Evolutionary conservation across 92 coral and sea anemone genomes (phyloP).

Genomic region (Zoanthus gigantus): DNA sequence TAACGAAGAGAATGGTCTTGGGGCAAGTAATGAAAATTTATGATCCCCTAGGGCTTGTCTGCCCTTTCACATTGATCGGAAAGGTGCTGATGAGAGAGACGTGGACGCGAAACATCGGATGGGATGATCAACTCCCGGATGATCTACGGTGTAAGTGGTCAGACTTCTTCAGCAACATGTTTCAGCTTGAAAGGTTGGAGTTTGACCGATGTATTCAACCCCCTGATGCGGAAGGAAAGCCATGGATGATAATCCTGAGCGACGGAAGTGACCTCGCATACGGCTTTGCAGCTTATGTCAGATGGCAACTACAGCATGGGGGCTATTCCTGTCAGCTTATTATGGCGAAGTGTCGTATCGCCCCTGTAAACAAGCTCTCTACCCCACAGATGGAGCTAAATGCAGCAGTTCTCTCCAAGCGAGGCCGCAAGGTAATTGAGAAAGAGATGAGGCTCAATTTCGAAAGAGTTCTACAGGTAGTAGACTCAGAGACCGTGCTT

Average conservation of each 20-base stretch:
- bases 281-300: constrained; percentile 27
- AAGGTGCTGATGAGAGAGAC: constrained; percentile 28
- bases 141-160: constrained; percentile 47
- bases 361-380: constrained; percentile 62
- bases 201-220: too few relatives aligned
- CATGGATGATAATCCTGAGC: constrained; percentile 67
- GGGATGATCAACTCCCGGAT: neutral
- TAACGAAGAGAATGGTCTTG: too few relatives aligned
- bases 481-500: constrained; percentile 77
- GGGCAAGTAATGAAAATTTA: constrained; percentile 48
- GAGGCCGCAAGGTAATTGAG: neutral
- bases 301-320: constrained; percentile 67
- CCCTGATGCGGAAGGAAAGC: constrained; percentile 43
- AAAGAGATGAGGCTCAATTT: constrained; percentile 27
- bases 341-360: constrained; percentile 75
- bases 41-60: too few relatives aligned
- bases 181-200: constrained; percentile 26
- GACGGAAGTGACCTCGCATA: neutral
- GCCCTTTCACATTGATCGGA: too few relatives aligned
- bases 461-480: constrained; percentile 68
- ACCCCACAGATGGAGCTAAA: constrained; percentile 58
- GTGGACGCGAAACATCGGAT: too few relatives aligned
- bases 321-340: constrained; percentile 64
- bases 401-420: constrained; percentile 57
- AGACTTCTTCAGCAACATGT: constrained; percentile 36